A percentile compares a stretch with the other conserved stretches of the same genome.
Evolutionary conservation across 2,888 invertebrate genomes (phyloP).

Genomic region (Meta bourneti): DNA sequence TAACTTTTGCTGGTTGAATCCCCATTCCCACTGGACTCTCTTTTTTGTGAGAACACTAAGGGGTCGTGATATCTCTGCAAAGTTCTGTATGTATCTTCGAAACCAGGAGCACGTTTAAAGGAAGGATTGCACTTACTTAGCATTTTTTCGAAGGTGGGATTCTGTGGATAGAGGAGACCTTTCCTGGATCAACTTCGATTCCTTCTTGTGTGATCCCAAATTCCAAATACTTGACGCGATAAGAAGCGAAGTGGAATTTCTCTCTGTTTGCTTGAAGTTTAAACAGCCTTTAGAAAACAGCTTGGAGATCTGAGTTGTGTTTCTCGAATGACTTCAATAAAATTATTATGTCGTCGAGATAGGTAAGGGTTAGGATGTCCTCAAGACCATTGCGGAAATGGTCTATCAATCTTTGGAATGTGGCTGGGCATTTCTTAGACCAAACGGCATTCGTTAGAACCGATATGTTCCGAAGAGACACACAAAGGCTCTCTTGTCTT

Average conservation of each 20-base stretch:
- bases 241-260: too few species aligned
- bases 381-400: too few species aligned
- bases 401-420: too few species aligned
- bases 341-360: slow-evolving; percentile 46
- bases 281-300: slow-evolving; percentile 28
- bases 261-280: slow-evolving; percentile 36
- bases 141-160: slow-evolving; percentile 5
- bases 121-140: slow-evolving; percentile 37
- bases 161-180: background rate
- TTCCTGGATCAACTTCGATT: slow-evolving; percentile 5
- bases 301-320: background rate
- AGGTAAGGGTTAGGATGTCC: too few species aligned
- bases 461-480: too few species aligned
- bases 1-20: too few species aligned
- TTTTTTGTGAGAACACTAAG: slow-evolving; percentile 33
- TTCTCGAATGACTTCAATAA: slow-evolving; percentile 17
- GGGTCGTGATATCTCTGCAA: slow-evolving; percentile 3
- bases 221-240: slow-evolving; percentile 29
- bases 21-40: background rate
- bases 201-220: slow-evolving; percentile 7
- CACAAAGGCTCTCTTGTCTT: too few species aligned
- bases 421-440: too few species aligned
- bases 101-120: slow-evolving; percentile 43
- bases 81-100: slow-evolving; percentile 7
- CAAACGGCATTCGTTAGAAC: too few species aligned